Base-by-base conservation (phyloP, 2,888 invertebrate species). In the Eucera pruinosa region DNA sequence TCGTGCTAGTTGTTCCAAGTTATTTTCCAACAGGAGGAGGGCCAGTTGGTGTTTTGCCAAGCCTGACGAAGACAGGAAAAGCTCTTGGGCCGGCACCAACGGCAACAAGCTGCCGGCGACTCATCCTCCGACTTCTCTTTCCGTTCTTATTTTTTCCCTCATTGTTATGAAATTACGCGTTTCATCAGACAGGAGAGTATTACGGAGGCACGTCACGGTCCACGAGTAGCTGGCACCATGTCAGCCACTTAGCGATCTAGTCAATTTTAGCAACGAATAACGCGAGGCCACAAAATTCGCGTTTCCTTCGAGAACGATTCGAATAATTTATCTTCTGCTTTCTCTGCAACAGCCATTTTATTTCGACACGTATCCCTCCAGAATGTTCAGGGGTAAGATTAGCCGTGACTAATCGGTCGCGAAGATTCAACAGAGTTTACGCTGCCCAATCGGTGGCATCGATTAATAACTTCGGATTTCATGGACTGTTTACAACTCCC, bases 71-170 rank as follows among this genome's bases (percentile, higher is more conserved):
- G 80, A 84, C 84, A 76, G 82, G 80, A 80, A 76, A 83, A 87
- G 84, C 83, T 88, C 82, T 86, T 87, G 87, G 89, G 86, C 82
- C 41, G 65, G 52, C 78, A 85, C 81, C 87, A 87, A 88, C 83
- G 80, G 86, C 84, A 86, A 84, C 76, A 73, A 75, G 71, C 64
- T 60, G 7, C 27, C 57, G 30, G 43, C 69, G 71, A 60, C 33
- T 72, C 57, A 65, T 61, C 33, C 68, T 41, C 27, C 61, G n/a
- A 20, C 15, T 30, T 18, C 74, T 47, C 52, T 39, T 36, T n/a
- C 18, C 13, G 50, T 3, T 27, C 47, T 27, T 43, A 74, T 77
- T 84, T 84, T 84, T 70, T 47, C 70, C 74, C 72, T 50, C 73
- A 82, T 87, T 87, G 82, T 88, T 88, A 84, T 80, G 87, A 86